phyloP scores from a whole-genome alignment of 2,888 invertebrate species.

The Drosophila nigricruria region DNA sequence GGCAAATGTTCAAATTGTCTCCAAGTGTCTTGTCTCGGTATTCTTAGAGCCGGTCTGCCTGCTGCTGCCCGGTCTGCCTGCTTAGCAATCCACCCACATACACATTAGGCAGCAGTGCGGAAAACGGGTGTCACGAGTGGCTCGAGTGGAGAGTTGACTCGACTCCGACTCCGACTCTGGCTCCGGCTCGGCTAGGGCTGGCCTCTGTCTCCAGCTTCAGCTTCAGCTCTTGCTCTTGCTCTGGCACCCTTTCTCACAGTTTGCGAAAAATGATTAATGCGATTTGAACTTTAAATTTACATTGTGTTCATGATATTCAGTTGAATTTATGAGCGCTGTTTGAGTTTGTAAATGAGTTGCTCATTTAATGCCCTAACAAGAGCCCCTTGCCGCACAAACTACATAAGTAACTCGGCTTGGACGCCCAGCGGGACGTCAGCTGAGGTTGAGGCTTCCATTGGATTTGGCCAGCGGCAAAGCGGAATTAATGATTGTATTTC shows the following conservation, averaged over 20 bases:
- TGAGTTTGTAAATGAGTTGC: constrained; percentile 80
- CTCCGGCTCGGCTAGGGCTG: background rate
- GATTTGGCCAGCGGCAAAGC: constrained; percentile 53
- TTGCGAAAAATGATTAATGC: constrained; percentile 75
- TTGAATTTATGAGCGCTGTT: constrained; percentile 79
- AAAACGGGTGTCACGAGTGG: constrained; percentile 4
- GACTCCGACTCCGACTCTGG: background rate
- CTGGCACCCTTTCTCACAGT: constrained; percentile 55
- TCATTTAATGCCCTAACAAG: constrained; percentile 76
- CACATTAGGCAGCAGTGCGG: constrained; percentile 28
- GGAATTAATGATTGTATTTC: constrained; percentile 78
- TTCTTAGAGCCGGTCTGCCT: constrained; percentile 15
- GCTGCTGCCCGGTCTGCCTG: constrained; percentile 18
- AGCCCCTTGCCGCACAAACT: constrained; percentile 32
- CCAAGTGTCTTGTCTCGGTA: constrained; percentile 51
- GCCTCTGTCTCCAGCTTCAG: background rate
- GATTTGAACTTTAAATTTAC: constrained; percentile 79
- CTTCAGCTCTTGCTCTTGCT: background rate
- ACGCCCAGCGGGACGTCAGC: constrained; percentile 11
- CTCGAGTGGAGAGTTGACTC: constrained; percentile 7
- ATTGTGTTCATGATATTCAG: constrained; percentile 79
- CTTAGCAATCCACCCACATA: constrained; percentile 22
- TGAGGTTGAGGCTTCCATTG: constrained; percentile 24
- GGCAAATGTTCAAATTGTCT: constrained; percentile 64
- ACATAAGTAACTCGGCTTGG: constrained; percentile 34